Percentiles rank a stretch among this genome's conserved stretches.
These are phyloP conservation scores for Macrosiphum euphorbiae DNA, from an alignment of 2,888 invertebrate genomes.

Conservation along the genomic window DNA sequence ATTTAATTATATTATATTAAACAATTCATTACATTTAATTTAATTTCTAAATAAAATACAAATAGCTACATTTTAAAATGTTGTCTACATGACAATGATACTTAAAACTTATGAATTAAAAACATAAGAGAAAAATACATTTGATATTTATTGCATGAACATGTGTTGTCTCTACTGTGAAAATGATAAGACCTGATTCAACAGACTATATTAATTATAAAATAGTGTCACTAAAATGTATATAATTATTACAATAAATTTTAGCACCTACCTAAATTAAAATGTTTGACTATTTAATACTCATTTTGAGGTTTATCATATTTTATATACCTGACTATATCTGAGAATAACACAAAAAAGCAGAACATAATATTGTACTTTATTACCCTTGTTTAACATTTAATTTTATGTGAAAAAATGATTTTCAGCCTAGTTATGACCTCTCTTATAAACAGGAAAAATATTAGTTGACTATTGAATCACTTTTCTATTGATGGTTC, in stretches of 20 bases:
- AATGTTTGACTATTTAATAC: too few relatives aligned
- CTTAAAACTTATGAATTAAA: too few relatives aligned
- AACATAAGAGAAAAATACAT: not conserved
- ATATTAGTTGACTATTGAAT: not conserved
- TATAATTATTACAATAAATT: too few relatives aligned
- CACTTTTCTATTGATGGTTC: not conserved
- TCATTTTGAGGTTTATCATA: too few relatives aligned
- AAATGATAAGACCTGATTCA: not conserved
- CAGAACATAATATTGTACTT: too few relatives aligned
- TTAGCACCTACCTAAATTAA: too few relatives aligned
- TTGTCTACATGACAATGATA: too few relatives aligned
- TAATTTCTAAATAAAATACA: not conserved
- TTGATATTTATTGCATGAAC: not conserved
- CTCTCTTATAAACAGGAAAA: not conserved
- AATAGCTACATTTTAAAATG: not conserved
- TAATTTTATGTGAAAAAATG: not conserved
- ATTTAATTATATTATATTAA: not conserved
- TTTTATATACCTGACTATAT: too few relatives aligned
- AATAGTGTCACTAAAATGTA: too few relatives aligned
- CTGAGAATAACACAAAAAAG: too few relatives aligned
- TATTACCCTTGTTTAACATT: too few relatives aligned
- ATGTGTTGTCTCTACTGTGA: not conserved
- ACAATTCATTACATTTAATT: not conserved
- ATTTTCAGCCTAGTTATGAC: not conserved
- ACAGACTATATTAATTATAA: too few relatives aligned